Evolutionary conservation across 2,113 vertebrate species (phyloP), one percentile per base, ranked within the genome.

Genomic region (Hippotragus niger): DNA sequence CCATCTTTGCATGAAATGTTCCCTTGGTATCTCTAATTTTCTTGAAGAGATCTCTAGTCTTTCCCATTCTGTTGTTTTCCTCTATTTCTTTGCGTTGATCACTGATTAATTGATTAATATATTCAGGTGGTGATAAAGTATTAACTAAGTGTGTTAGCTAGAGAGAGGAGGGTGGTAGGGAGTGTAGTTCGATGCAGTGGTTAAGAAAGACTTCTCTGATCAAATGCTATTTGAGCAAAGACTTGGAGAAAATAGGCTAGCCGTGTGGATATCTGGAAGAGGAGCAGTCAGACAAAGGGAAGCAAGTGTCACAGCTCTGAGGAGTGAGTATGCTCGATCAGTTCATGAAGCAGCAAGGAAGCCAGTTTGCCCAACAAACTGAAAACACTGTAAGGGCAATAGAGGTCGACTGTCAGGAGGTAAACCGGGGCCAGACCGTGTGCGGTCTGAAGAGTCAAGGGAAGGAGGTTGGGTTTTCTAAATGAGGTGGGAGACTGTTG

Each of bases 391-490:
- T 50, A 43, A 15, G 43, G n/a, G 50, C 3, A 3, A 19, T 71
- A 47, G 23, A 11, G 25, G 64, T 90, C 50, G 58, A 62, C 62
- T 91, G 15, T 60, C 33, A 13, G 60, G 36, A 82, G 53, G 14
- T 33, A 67, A 62, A 29, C 9, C 15, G 33, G 14, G n/a, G 36
- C 31, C 45, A 76, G 76, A 93, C 40, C 8, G 8, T 23, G 6
- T n/a, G 64, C 36, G 19, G n/a, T 40, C 12, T 76, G 74, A 55
- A 94, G 53, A 80, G 31, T 76, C 10, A 33, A 55, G 12, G 29
- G 83, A 92, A 53, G 45, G 45, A 74, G 76, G 74, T 83, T 94
- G 60, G 64, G 29, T 97, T 95, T 92, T 85, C 93, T 92, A 36
- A 95, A 89, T 23, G 57, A 89, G 17, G 21, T 89, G 33, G 33